phyloP scores from a whole-genome alignment of 2,888 invertebrate genomes.

The Leptopilina syphax region DNA sequence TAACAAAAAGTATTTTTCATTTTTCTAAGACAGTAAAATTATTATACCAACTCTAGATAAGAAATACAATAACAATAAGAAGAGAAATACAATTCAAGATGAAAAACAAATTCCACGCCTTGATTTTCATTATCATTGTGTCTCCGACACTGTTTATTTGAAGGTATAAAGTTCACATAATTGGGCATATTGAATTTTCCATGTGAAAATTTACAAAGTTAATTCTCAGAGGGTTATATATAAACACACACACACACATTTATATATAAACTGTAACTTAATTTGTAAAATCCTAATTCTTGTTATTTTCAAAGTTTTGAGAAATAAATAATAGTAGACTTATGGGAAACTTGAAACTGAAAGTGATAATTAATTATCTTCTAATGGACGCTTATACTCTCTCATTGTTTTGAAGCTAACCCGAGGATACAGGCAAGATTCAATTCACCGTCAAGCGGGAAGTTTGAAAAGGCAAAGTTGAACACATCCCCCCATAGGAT shows the following conservation, averaged over 20 bases:
- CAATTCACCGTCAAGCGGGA: constrained; percentile 28
- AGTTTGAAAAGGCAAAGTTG: constrained; percentile 38
- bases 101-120: no score
- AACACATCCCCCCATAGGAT: constrained; percentile 26
- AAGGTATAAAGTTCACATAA: neutral
- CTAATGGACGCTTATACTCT: constrained; percentile 29
- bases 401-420: constrained; percentile 31
- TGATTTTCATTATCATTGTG: neutral
- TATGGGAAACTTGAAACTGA: constrained; percentile 18
- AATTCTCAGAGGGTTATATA: neutral
- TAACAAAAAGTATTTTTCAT: no score
- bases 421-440: constrained; percentile 22
- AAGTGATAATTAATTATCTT: constrained; percentile 39
- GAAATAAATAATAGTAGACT: neutral
- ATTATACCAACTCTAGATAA: no score
- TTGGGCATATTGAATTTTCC: neutral
- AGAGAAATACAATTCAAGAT: no score
- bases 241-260: no score
- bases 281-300: constrained; percentile 22
- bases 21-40: no score
- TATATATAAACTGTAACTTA: neutral
- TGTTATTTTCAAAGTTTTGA: constrained; percentile 8
- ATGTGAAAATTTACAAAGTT: constrained; percentile 12
- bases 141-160: neutral
- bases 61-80: no score